Conservation (phyloP, 1,140 invertebrate species). For the Nephila pilipes region DNA sequence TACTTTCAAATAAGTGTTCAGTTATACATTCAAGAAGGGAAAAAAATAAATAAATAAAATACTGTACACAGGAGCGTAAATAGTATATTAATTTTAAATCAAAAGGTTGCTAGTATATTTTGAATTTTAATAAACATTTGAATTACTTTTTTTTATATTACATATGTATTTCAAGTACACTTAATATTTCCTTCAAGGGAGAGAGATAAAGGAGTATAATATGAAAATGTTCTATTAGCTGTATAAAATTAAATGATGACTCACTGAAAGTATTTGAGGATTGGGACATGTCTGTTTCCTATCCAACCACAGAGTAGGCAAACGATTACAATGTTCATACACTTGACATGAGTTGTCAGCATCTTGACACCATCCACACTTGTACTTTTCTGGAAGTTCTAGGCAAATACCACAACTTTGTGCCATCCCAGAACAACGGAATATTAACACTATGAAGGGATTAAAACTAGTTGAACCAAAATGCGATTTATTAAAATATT, state of each 20-base stretch:
- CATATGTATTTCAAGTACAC: too few relatives aligned
- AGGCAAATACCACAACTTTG: conserved; percentile 97
- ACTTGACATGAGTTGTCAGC: conserved; percentile 92
- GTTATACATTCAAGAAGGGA: too few relatives aligned
- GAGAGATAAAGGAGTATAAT: too few relatives aligned
- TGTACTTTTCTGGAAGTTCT: conserved; percentile 93
- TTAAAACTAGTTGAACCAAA: not conserved
- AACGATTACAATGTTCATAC: conserved; percentile 89
- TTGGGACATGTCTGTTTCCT: conserved; percentile 95
- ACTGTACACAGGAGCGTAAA: too few relatives aligned
- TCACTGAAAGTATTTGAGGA: conserved; percentile 85
- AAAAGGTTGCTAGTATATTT: too few relatives aligned
- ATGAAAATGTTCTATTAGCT: too few relatives aligned
- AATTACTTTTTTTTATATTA: too few relatives aligned
- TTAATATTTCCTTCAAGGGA: too few relatives aligned
- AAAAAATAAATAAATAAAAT: too few relatives aligned
- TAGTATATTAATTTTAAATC: too few relatives aligned
- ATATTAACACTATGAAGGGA: conserved; percentile 87
- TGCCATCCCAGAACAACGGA: conserved; percentile 95
- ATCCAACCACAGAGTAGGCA: conserved; percentile 87
- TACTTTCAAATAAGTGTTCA: too few relatives aligned
- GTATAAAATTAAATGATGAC: not conserved
- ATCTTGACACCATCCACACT: conserved; percentile 95
- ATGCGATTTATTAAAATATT: not conserved
- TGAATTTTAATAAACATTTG: too few relatives aligned